Conservation (phyloP, 1,140 invertebrate genomes). For the Drosophila cardini region DNA sequence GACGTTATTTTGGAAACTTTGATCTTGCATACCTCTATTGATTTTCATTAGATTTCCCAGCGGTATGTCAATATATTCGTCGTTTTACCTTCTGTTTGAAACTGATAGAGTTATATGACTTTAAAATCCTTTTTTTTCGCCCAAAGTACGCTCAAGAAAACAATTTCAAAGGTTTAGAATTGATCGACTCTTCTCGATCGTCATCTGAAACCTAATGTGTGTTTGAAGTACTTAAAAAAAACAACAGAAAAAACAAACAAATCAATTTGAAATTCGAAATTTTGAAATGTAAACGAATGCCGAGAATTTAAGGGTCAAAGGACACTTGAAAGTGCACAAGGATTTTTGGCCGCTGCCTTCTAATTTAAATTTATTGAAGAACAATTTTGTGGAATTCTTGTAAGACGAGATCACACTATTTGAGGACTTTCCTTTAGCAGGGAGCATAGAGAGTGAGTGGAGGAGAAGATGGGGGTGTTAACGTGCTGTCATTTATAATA, state of each 20-base stretch:
- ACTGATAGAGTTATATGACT: no score
- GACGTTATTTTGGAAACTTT: no score
- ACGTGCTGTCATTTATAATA: constrained; percentile 79
- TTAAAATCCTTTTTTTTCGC: no score
- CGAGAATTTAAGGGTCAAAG: background rate
- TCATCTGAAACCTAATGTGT: constrained; percentile 62
- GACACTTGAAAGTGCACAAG: constrained; percentile 53
- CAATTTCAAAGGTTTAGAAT: background rate
- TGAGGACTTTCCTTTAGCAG: background rate
- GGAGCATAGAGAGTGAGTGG: no score
- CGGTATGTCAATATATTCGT: no score
- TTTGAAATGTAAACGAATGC: constrained; percentile 41
- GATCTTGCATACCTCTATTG: no score
- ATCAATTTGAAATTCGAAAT: constrained; percentile 27
- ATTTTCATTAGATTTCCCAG: no score
- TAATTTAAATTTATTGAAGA: constrained; percentile 57
- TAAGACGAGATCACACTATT: constrained; percentile 70
- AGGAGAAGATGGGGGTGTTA: constrained; percentile 63
- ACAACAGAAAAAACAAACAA: constrained; percentile 54
- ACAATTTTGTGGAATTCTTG: constrained; percentile 69
- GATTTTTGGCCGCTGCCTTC: constrained; percentile 24
- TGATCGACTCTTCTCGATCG: constrained; percentile 26
- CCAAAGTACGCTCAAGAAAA: background rate
- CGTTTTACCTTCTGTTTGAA: no score
- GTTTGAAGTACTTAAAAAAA: constrained; percentile 45